Evolutionary conservation across 2,797 vertebrate species (phyloP).

Genomic region (Loris lydekkerianus): DNA sequence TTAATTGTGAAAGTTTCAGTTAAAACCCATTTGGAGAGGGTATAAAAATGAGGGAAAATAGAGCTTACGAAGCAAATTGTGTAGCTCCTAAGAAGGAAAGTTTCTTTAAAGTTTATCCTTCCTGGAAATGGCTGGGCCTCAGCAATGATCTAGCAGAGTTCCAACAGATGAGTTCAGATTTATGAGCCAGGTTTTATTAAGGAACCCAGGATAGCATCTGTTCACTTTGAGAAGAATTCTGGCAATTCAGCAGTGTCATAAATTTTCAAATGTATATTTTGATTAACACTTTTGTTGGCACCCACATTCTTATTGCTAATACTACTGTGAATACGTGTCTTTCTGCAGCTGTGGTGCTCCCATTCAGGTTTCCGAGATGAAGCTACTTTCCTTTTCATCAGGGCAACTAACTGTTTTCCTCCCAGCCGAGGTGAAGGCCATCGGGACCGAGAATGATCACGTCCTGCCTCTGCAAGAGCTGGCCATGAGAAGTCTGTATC

Average conservation of each 20-base stretch:
- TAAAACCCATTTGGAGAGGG: background rate
- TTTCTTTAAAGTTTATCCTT: background rate
- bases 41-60: background rate
- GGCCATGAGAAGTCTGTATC: constrained; percentile 94
- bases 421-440: constrained; percentile 95
- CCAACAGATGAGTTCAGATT: background rate
- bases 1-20: constrained; percentile 41
- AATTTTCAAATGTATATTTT: constrained; percentile 2
- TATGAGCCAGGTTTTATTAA: background rate
- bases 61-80: background rate
- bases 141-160: background rate
- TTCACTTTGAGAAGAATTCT: constrained; percentile 49
- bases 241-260: background rate
- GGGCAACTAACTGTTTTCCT: constrained; percentile 92
- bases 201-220: constrained; percentile 26
- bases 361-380: constrained; percentile 89
- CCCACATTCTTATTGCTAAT: constrained; percentile 43
- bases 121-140: background rate
- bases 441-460: constrained; percentile 92
- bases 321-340: constrained; percentile 78
- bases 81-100: background rate
- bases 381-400: constrained; percentile 90
- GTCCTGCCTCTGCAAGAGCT: constrained; percentile 96
- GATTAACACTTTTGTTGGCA: constrained; percentile 19
- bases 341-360: constrained; percentile 94